Evolutionary conservation across 2,797 vertebrate species (phyloP).

Genomic region (Gadopsis marmoratus): DNA sequence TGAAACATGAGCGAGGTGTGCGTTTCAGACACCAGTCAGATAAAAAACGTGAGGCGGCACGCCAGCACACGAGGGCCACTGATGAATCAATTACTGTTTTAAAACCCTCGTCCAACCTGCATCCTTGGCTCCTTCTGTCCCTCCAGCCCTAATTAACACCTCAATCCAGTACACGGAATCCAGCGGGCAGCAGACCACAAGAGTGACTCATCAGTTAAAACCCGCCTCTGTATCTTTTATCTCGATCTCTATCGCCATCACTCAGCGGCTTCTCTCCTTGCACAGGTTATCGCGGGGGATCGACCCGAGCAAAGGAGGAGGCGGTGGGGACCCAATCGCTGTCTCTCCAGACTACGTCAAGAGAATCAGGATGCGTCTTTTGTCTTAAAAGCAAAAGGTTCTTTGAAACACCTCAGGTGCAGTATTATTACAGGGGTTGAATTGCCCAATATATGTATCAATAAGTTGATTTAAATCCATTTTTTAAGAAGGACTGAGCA

Average conservation of each 20-base stretch:
- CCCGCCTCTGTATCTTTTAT: slow-evolving; percentile 70
- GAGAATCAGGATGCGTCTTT: slow-evolving; percentile 15
- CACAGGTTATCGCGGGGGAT: slow-evolving; percentile 57
- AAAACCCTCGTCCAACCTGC: slow-evolving; percentile 5
- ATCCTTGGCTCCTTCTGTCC: slow-evolving; percentile 39
- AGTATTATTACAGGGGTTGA: background rate
- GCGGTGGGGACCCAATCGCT: background rate
- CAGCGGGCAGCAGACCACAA: slow-evolving; percentile 45
- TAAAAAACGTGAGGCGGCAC: slow-evolving; percentile 38
- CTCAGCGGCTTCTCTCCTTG: slow-evolving; percentile 58
- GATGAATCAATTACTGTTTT: slow-evolving; percentile 58
- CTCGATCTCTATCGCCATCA: slow-evolving; percentile 74
- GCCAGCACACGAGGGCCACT: slow-evolving; percentile 13
- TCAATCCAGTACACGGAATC: slow-evolving; percentile 60
- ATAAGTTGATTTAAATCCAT: background rate
- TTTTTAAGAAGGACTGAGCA: background rate
- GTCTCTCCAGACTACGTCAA: slow-evolving; percentile 1
- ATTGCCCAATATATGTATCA: background rate
- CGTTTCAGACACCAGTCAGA: slow-evolving; percentile 66
- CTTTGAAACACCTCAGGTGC: slow-evolving; percentile 13
- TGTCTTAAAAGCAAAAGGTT: slow-evolving; percentile 22
- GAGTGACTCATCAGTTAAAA: slow-evolving; percentile 78
- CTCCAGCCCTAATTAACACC: slow-evolving; percentile 74
- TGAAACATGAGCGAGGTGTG: slow-evolving; percentile 60
- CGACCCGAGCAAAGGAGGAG: slow-evolving; percentile 8